Percentiles rank a stretch among this genome's conserved stretches.
These are phyloP conservation scores for Drosophila nigromelanica DNA, from an alignment of 1,140 invertebrate species.

Conservation along the genomic window DNA sequence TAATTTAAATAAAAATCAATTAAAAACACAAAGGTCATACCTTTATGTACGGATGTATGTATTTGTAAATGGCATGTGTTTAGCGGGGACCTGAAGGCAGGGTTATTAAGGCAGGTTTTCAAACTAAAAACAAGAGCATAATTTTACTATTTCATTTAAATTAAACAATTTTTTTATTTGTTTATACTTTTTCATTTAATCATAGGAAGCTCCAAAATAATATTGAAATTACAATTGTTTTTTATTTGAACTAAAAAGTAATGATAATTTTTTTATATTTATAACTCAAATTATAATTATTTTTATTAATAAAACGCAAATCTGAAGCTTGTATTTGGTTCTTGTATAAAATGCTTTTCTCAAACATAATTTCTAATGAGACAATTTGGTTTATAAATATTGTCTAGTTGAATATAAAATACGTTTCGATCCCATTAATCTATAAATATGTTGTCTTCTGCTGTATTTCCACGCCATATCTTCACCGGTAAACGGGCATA, in stretches of 20 bases:
- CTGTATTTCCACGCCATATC: not conserved
- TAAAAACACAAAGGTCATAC: slow-evolving; percentile 50
- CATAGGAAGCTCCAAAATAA: slow-evolving; percentile 5
- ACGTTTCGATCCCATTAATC: not conserved
- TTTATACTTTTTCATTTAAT: slow-evolving; percentile 12
- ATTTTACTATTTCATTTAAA: slow-evolving; percentile 4
- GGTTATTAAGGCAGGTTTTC: slow-evolving; percentile 8
- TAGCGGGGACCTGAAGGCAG: slow-evolving; percentile 29
- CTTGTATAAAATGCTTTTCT: not conserved
- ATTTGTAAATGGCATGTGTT: slow-evolving; percentile 24
- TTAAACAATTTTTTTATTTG: slow-evolving; percentile 12
- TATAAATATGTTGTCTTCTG: not conserved
- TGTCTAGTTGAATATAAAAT: no score
- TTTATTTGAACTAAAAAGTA: slow-evolving; percentile 31
- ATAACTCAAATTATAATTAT: slow-evolving; percentile 43
- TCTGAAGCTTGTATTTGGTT: slow-evolving; percentile 38
- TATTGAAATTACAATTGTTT: slow-evolving; percentile 18
- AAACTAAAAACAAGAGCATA: not conserved
- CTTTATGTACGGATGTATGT: slow-evolving; percentile 21
- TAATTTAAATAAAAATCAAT: slow-evolving; percentile 83
- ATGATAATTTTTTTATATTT: slow-evolving; percentile 43
- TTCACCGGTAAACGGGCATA: slow-evolving; percentile 44
- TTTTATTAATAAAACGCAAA: slow-evolving; percentile 52
- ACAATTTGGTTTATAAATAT: slow-evolving; percentile 1
- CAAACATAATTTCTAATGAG: slow-evolving; percentile 1